Percentiles rank a stretch among this genome's conserved stretches.
phyloP scores from a whole-genome alignment of 1,140 invertebrate genomes.

The Orius insidiosus region DNA sequence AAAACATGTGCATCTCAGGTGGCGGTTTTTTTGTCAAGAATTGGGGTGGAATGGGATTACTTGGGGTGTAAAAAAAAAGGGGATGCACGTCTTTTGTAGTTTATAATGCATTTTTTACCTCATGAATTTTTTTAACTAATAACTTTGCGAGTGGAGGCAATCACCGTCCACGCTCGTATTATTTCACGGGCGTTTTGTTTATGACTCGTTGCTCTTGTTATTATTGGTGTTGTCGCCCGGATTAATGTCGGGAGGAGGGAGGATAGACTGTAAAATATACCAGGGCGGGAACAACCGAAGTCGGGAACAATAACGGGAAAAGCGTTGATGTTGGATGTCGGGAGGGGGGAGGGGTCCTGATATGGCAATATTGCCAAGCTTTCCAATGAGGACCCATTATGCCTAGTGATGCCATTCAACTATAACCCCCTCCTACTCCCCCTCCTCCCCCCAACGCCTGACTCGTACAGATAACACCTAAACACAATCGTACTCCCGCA shows the following conservation, averaged over 20 bases:
- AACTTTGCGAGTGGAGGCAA: too few relatives aligned
- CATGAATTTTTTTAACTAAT: too few relatives aligned
- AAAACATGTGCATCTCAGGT: too few relatives aligned
- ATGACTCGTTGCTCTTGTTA: conserved; percentile 12
- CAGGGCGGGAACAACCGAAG: conserved; percentile 5
- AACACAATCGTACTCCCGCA: too few relatives aligned
- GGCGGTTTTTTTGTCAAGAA: too few relatives aligned
- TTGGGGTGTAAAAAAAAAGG: too few relatives aligned
- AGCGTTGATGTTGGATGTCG: background rate
- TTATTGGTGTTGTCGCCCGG: conserved; percentile 9
- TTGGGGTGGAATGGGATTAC: too few relatives aligned
- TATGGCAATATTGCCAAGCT: conserved; percentile 3
- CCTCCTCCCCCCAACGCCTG: too few relatives aligned
- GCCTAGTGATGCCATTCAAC: conserved; percentile 8
- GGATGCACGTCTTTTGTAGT: too few relatives aligned
- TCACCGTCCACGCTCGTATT: background rate
- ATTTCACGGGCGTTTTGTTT: conserved; percentile 10
- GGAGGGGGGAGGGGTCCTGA: background rate
- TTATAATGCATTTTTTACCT: too few relatives aligned
- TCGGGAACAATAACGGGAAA: conserved; percentile 5
- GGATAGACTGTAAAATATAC: conserved; percentile 10
- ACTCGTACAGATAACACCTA: too few relatives aligned
- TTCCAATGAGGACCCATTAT: conserved; percentile 4
- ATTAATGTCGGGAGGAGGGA: conserved; percentile 4
- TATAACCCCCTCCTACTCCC: too few relatives aligned